Base-by-base conservation (phyloP, 30 jellyfish, hydroid and myxozoan genomes). In the Aurelia sp. region DNA sequence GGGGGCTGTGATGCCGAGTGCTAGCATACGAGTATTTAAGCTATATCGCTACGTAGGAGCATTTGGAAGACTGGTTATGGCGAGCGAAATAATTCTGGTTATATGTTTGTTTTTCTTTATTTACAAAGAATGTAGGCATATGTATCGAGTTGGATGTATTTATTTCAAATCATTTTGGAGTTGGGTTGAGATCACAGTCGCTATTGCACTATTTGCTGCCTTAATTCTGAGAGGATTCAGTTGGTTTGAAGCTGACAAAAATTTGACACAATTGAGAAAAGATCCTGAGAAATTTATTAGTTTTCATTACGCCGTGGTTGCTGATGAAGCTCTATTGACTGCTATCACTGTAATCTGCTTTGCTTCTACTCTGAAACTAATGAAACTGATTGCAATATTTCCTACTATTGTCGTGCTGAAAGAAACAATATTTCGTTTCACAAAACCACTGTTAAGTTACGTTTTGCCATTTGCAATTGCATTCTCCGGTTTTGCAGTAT, bases 281-380 rank as follows among this genome's bases (percentile, higher is more conserved):
- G 44, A 91, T 78, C 91, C 96, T 18, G 76, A 72, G 35, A 79
- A 76, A 17, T 91, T 77, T 66, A 81, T 81, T 71, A 79, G 95
- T 77, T 91, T 91, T 65, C 94, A 85, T 16, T 81, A 84, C 84
- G 57, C 96, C 13, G 97, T 94, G 57, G 63, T 68, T 30, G 94
- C 94, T 0, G 91, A 85, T 69, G 92, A 89, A 2, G 85, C 89
- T 9, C 17, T 91, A 82, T 67, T 70, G 50, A 16, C 40, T 15
- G 70, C 87, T 9, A 18, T 91, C 77, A 90, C 92, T 4, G 44
- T 91, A 11, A 76, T 91, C 10, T 67, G 65, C 17, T 91, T 91
- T 55, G 78, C 89, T 12, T 78, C 90, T 2, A 87, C 81, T 37
- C 50, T 91, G 47, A 91, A 91, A 71, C 55, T 85, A 57, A 51